phyloP scores from a whole-genome alignment of 2,888 invertebrate genomes.

The Catocala sponsa region DNA sequence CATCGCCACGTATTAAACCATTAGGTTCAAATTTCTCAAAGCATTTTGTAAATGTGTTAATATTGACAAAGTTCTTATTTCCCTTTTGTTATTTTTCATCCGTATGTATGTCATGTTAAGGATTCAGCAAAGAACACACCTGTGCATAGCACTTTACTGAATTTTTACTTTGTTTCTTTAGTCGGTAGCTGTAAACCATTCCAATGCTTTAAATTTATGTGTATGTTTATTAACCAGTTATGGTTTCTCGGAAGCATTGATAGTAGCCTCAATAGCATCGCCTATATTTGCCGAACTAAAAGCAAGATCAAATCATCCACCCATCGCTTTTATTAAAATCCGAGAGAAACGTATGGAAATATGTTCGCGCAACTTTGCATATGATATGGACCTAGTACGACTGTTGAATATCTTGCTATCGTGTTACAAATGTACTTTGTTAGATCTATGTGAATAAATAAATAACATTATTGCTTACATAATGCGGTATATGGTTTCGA shows the following conservation, averaged over 20 bases:
- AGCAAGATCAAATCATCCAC: slow-evolving; percentile 50
- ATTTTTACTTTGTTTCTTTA: no score
- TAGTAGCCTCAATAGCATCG: slow-evolving; percentile 41
- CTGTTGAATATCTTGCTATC: slow-evolving; percentile 51
- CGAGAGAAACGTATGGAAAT: slow-evolving; percentile 46
- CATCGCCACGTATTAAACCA: no score
- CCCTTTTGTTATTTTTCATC: no score
- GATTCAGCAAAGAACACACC: no score
- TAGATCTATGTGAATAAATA: slow-evolving; percentile 34
- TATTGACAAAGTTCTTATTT: no score
- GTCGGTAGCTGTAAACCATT: background rate
- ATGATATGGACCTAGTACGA: slow-evolving; percentile 50
- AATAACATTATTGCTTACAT: no score
- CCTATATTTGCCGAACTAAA: slow-evolving; percentile 60
- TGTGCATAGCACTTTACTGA: no score
- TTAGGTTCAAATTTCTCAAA: no score
- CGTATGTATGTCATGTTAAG: no score
- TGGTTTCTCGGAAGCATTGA: slow-evolving; percentile 5
- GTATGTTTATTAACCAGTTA: background rate
- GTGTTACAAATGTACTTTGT: slow-evolving; percentile 56
- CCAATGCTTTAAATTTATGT: background rate
- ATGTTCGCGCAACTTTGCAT: slow-evolving; percentile 48
- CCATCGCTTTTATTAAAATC: slow-evolving; percentile 57
- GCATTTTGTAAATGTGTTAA: no score
- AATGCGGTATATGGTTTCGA: no score